A percentile compares a stretch with the other conserved stretches of the same genome.
These are phyloP conservation scores for Eurystomus gularis DNA, from an alignment of 2,113 vertebrate genomes.

Conservation along the genomic window DNA sequence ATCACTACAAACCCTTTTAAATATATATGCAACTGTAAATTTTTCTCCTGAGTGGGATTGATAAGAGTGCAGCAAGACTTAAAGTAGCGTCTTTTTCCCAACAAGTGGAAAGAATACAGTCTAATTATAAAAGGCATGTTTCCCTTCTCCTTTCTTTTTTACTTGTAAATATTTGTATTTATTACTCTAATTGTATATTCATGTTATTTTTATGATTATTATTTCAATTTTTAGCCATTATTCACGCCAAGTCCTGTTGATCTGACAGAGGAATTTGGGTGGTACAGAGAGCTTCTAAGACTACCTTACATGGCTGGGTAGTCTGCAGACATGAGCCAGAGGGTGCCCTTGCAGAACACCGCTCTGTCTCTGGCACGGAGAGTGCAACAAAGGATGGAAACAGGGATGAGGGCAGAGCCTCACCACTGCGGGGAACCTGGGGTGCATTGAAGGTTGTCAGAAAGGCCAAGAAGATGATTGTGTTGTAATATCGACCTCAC, in stretches of 20 bases:
- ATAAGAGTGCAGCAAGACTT: neutral
- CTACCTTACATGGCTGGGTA: neutral
- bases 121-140: neutral
- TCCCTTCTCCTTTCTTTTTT: neutral
- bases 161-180: neutral
- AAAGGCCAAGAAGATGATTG: neutral
- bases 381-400: neutral
- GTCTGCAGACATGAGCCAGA: neutral
- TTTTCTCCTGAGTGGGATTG: neutral
- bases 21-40: neutral
- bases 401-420: neutral
- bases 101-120: neutral
- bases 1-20: no score
- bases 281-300: neutral
- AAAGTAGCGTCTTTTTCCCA: neutral
- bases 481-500: neutral
- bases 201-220: neutral
- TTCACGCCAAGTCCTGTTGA: neutral
- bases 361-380: neutral
- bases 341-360: neutral
- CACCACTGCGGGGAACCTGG: neutral
- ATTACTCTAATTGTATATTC: neutral
- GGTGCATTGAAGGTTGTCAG: neutral
- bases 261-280: neutral
- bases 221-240: neutral